Conservation (phyloP, 2,888 invertebrate genomes). For the Lasioglossum oenotherae region DNA sequence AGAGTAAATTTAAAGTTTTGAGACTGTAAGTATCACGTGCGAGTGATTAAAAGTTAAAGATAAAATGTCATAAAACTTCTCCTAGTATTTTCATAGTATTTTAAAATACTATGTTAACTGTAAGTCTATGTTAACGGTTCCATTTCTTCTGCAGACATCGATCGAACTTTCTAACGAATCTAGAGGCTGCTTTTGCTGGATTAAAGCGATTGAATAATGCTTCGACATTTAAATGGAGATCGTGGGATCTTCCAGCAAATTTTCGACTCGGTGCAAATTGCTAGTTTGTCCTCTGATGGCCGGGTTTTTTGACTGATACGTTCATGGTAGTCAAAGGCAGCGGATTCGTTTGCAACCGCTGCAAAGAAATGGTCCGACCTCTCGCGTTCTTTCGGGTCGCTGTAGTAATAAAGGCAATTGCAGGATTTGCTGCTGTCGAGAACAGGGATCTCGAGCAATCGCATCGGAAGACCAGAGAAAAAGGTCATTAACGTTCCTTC, state of each 20-base stretch:
- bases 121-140: too few relatives aligned
- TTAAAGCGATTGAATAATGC: background rate
- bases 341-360: background rate
- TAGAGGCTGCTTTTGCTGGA: background rate
- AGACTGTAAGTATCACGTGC: too few relatives aligned
- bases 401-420: slow-evolving; percentile 37
- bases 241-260: background rate
- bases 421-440: slow-evolving; percentile 21
- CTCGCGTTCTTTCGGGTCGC: background rate
- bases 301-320: background rate
- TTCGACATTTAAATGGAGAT: background rate
- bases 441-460: slow-evolving; percentile 48
- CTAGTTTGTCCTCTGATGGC: background rate
- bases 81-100: too few relatives aligned
- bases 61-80: too few relatives aligned
- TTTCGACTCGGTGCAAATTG: background rate
- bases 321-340: background rate
- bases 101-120: too few relatives aligned
- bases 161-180: background rate
- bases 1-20: too few relatives aligned
- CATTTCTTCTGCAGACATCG: background rate
- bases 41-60: too few relatives aligned
- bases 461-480: slow-evolving; percentile 10
- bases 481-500: slow-evolving; percentile 56
- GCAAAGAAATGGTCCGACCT: slow-evolving; percentile 52